Evolutionary conservation across 2,113 vertebrate genomes (phyloP).

Genomic region (Daboia siamensis): DNA sequence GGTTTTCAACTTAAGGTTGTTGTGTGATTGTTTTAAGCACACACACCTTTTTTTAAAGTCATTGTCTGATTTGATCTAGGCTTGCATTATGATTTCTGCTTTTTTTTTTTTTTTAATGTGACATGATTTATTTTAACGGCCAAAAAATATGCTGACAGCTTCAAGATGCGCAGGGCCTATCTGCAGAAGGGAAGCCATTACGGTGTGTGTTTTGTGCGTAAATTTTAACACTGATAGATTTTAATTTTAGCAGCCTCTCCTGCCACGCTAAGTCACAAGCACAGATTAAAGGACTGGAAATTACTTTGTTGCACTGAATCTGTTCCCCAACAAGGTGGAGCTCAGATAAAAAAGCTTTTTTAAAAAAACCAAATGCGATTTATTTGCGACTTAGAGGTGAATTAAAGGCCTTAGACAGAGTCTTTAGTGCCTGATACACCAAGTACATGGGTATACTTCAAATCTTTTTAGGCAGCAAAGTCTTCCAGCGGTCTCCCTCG

Average conservation of each 20-base stretch:
- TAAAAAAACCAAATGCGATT: not conserved
- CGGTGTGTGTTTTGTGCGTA: not conserved
- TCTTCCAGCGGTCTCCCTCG: not conserved
- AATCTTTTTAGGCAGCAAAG: fast-evolving
- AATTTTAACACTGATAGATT: slow-evolving; percentile 10
- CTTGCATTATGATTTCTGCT: slow-evolving; percentile 57
- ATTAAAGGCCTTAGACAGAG: not conserved
- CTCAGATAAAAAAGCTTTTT: not conserved
- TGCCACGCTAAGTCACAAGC: not conserved
- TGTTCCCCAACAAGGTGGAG: not conserved
- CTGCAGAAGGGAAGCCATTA: not conserved
- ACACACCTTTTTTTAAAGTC: slow-evolving; percentile 31
- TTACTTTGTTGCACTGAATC: slow-evolving; percentile 9
- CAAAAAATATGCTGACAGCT: slow-evolving; percentile 34
- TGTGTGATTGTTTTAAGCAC: slow-evolving; percentile 36
- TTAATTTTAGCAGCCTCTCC: slow-evolving; percentile 22
- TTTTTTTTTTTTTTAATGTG: not conserved
- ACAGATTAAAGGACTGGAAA: slow-evolving; percentile 21
- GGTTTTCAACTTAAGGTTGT: slow-evolving; percentile 33
- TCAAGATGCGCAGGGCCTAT: slow-evolving; percentile 34
- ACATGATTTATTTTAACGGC: slow-evolving; percentile 47
- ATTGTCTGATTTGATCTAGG: slow-evolving; percentile 51
- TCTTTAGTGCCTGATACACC: not conserved
- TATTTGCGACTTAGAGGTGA: not conserved
- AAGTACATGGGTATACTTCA: not conserved